Evolutionary conservation across 2,113 vertebrate genomes (phyloP).

Genomic region (Vombatus ursinus): DNA sequence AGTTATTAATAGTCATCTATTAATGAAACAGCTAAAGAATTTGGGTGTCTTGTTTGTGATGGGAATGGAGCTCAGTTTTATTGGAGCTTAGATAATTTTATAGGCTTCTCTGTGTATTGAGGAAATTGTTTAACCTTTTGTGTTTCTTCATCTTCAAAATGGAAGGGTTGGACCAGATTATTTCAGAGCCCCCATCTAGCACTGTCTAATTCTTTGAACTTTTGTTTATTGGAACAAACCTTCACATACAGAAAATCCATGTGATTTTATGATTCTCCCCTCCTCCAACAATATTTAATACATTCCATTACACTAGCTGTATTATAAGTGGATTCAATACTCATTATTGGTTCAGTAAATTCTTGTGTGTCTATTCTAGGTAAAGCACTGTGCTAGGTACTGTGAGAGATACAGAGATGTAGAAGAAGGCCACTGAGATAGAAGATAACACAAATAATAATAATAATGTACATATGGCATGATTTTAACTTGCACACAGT

Average conservation of each 20-base stretch:
- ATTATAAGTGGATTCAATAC: background rate
- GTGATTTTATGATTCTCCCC: too few relatives aligned
- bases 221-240: background rate
- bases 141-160: too few relatives aligned
- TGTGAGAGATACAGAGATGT: too few relatives aligned
- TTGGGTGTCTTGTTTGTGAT: background rate
- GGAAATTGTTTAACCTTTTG: background rate
- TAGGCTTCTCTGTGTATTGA: background rate
- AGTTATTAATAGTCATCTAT: background rate
- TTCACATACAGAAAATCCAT: background rate
- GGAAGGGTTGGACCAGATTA: too few relatives aligned
- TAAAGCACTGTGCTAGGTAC: background rate
- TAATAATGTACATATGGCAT: too few relatives aligned
- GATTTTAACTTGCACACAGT: background rate
- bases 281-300: background rate
- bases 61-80: background rate
- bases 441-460: too few relatives aligned
- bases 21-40: too few relatives aligned
- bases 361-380: constrained; percentile 2
- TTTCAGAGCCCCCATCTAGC: background rate
- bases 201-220: background rate
- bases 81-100: too few relatives aligned
- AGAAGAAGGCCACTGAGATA: background rate
- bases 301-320: background rate
- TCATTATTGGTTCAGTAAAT: constrained; percentile 24